Base-by-base conservation (phyloP, 2,113 vertebrate species). In the Loxodonta africana region DNA sequence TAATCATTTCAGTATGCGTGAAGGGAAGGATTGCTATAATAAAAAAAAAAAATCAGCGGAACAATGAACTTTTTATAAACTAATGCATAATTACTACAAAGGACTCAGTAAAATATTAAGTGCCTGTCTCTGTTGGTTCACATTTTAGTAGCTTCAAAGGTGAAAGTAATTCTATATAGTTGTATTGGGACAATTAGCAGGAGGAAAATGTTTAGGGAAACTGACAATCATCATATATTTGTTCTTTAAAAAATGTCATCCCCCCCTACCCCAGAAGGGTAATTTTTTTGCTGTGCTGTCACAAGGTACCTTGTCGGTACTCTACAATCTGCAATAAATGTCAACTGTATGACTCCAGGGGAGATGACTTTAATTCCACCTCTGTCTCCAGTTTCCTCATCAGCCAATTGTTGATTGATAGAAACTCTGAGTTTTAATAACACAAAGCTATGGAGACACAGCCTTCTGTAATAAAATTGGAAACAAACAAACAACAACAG, bases 371-470 rank as follows among this genome's bases (percentile, higher is more conserved):
- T 95, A 96, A 94, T 97, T 94, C 62, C 17, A 76, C 48, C 53
- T 92, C 60, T 57, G n/a, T 90, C 94, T 95, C 78, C 93, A 91
- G 94, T 94, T 91, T 94, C 33, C n/a, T 94, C 67, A 88, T 65
- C 63, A 83, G 57, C 25, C 67, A 94, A 26, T 83, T 95, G 51
- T 92, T 91, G 69, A 83, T 83, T 51, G 41, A 90, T 48, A 95
- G 82, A 96, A 91, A 92, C 28, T 73, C 53, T 89, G 74, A 76
- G 41, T 53, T 95, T 91, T 94, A 80, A 91, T 91, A 94, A 91
- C 60, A 78, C 46, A 93, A 81, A 8, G 9, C 15, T 78, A 63
- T 48, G 14, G 33, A 81, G 18, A 71, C 25, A 92, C 3, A 86
- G 37, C 3, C 37, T 95, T 94, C 46, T n/a, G 18, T 14, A 30